phyloP scores from a whole-genome alignment of 2,113 vertebrate genomes.

The Capreolus pygargus region DNA sequence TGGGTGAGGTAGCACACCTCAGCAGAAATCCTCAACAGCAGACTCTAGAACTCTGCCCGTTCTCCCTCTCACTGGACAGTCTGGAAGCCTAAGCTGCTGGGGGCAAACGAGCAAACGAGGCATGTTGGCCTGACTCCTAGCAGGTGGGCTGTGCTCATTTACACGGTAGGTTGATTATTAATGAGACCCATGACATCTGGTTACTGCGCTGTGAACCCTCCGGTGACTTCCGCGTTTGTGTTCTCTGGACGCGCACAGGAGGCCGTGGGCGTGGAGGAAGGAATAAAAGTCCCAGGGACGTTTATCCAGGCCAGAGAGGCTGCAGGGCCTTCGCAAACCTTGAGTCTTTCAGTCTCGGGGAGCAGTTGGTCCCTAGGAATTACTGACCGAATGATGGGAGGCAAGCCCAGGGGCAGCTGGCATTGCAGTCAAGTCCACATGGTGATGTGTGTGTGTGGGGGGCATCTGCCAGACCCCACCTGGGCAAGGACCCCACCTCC shows the following conservation, averaged over 20 bases:
- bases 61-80: neutral
- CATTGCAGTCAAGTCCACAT: neutral
- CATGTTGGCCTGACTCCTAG: accelerated
- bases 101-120: neutral
- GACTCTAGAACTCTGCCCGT: neutral
- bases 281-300: no score
- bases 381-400: no score
- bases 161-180: neutral
- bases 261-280: accelerated
- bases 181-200: neutral
- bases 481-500: no score
- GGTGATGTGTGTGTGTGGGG: neutral
- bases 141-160: neutral
- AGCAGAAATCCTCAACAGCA: neutral
- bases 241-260: neutral
- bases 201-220: neutral
- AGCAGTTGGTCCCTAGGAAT: neutral
- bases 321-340: neutral
- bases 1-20: neutral
- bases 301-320: neutral
- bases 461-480: accelerated
- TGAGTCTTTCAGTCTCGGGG: neutral
- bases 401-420: neutral
- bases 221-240: accelerated
- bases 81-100: neutral